A percentile compares a stretch with the other conserved stretches of the same genome.
These are phyloP conservation scores for Oxystoma pomonae DNA, from an alignment of 2,888 invertebrate species.

Conservation along the genomic window DNA sequence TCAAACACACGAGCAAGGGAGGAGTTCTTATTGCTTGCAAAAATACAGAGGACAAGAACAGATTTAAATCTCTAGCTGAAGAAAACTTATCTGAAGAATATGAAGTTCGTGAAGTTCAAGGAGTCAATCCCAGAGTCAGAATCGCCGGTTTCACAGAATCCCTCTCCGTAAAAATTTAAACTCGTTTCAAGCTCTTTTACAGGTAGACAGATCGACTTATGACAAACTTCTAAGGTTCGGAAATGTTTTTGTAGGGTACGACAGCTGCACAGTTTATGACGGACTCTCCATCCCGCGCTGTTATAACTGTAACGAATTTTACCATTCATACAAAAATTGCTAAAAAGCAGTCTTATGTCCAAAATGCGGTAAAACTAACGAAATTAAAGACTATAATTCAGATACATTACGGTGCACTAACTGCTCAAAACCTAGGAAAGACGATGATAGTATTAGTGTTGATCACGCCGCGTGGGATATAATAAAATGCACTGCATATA, in stretches of 20 bases:
- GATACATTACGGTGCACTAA: not conserved
- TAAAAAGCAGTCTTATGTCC: not conserved
- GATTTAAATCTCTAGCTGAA: not conserved
- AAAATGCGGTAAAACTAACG: not conserved
- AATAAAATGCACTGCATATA: not conserved
- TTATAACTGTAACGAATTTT: too few relatives aligned
- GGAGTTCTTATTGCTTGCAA: not conserved
- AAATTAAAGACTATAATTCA: not conserved
- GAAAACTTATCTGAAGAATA: not conserved
- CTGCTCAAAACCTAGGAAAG: too few relatives aligned
- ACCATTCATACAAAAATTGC: not conserved
- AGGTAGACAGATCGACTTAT: not conserved
- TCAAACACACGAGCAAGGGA: not conserved
- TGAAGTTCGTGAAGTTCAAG: slow-evolving; percentile 1
- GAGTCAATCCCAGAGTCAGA: not conserved
- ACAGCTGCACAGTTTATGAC: too few relatives aligned
- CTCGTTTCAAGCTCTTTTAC: not conserved
- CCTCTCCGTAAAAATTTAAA: not conserved
- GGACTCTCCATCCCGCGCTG: too few relatives aligned
- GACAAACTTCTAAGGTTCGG: not conserved
- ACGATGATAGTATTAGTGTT: too few relatives aligned
- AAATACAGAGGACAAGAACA: not conserved
- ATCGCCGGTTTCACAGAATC: slow-evolving; percentile 2
- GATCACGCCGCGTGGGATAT: not conserved
- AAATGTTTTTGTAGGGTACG: not conserved